A percentile compares a stretch with the other conserved stretches of the same genome.
Evolutionary conservation across 2,888 invertebrate genomes (phyloP).

Genomic region (Acleris sparsana): DNA sequence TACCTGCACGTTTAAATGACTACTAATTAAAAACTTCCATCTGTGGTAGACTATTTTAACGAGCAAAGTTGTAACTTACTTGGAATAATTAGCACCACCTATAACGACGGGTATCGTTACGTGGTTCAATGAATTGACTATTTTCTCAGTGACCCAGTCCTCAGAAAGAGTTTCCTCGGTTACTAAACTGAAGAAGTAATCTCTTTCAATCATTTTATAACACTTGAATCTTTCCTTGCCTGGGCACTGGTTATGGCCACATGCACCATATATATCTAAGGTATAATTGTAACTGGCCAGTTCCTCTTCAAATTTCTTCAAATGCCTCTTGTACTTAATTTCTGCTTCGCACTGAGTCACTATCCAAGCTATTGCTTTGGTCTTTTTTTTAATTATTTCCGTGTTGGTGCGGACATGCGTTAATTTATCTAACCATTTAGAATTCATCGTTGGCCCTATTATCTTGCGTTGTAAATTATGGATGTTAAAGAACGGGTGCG

Average conservation of each 20-base stretch:
- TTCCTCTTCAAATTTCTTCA: slow-evolving; percentile 57
- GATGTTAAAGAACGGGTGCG: slow-evolving; percentile 63
- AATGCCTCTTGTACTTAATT: slow-evolving; percentile 54
- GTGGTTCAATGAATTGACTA: slow-evolving; percentile 58
- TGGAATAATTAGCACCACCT: slow-evolving; percentile 60
- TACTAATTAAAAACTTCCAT: slow-evolving; percentile 30
- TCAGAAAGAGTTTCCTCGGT: slow-evolving; percentile 62
- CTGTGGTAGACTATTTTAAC: slow-evolving; percentile 20
- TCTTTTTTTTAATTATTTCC: slow-evolving; percentile 51
- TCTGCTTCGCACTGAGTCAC: slow-evolving; percentile 60
- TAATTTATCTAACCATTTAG: slow-evolving; percentile 58
- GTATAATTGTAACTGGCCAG: slow-evolving; percentile 60
- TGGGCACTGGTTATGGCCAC: slow-evolving; percentile 60
- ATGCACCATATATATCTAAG: slow-evolving; percentile 63
- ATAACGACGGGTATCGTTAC: slow-evolving; percentile 64
- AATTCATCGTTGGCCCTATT: slow-evolving; percentile 57
- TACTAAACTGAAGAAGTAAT: slow-evolving; percentile 67
- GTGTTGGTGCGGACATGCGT: slow-evolving; percentile 45
- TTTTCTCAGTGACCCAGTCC: slow-evolving; percentile 64
- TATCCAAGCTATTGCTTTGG: slow-evolving; percentile 66
- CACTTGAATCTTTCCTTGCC: slow-evolving; percentile 53
- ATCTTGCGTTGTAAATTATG: slow-evolving; percentile 48
- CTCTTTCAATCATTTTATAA: slow-evolving; percentile 59
- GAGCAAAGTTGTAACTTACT: slow-evolving; percentile 48
- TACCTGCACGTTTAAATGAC: no score